phyloP scores from a whole-genome alignment of 2,797 vertebrate species.

The Novumbra hubbsi region DNA sequence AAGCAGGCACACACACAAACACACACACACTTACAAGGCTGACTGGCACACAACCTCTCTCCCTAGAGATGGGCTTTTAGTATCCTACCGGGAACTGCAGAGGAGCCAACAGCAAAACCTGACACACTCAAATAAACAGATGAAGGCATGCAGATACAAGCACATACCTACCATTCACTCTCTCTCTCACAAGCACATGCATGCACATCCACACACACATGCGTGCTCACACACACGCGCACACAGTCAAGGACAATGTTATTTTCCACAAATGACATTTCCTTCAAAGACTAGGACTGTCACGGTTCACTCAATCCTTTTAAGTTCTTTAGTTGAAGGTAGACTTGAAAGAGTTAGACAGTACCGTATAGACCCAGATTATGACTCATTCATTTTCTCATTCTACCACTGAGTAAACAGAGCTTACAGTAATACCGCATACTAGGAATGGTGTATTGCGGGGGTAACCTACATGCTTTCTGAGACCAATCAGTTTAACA shows the following conservation, averaged over 20 bases:
- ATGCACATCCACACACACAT: background rate
- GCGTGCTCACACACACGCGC: slow-evolving; percentile 12
- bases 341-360: background rate
- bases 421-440: background rate
- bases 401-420: background rate
- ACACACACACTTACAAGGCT: slow-evolving; percentile 10
- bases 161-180: background rate
- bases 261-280: slow-evolving; percentile 38
- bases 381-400: slow-evolving; percentile 16
- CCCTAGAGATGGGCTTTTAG: slow-evolving; percentile 38
- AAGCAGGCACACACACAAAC: no score
- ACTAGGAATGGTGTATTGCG: background rate
- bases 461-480: background rate
- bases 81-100: slow-evolving; percentile 41
- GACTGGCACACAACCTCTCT: slow-evolving; percentile 18
- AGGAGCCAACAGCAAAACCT: slow-evolving; percentile 41
- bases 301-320: slow-evolving; percentile 39
- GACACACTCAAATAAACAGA: slow-evolving; percentile 31
- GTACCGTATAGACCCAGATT: slow-evolving; percentile 21
- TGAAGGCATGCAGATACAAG: no score
- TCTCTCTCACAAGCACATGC: background rate
- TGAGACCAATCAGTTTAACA: background rate
- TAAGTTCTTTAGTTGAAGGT: slow-evolving; percentile 35
- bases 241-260: slow-evolving; percentile 45
- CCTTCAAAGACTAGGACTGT: slow-evolving; percentile 36